These are phyloP conservation scores for Nannoperca australis DNA, from an alignment of 2,797 vertebrate genomes.

Conservation along the genomic window DNA sequence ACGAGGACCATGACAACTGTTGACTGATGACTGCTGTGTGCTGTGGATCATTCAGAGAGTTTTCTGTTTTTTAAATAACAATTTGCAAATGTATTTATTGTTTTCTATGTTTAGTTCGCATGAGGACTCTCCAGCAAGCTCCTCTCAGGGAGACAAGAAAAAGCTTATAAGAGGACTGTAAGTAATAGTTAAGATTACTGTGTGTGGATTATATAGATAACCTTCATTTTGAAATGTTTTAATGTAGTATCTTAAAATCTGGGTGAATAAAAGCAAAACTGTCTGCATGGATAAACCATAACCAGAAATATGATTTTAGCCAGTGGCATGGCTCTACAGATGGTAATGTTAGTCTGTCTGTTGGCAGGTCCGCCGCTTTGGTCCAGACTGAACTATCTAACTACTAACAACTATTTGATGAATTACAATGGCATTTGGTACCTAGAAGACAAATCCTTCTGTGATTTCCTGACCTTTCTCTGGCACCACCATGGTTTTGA, in stretches of 20 bases:
- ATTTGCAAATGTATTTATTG: neutral
- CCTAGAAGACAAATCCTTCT: neutral
- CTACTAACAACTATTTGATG: neutral
- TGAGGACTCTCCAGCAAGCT: neutral
- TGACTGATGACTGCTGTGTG: too few relatives aligned
- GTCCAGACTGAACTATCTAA: neutral
- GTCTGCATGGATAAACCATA: neutral
- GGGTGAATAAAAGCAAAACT: neutral
- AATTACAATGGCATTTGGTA: neutral
- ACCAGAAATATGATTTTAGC: neutral
- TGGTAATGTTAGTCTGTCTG: neutral
- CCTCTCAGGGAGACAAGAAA: neutral
- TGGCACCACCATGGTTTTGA: neutral
- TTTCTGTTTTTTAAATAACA: neutral
- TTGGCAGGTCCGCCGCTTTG: neutral
- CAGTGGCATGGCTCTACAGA: neutral
- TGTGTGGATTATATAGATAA: neutral
- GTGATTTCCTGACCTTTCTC: neutral
- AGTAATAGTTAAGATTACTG: neutral
- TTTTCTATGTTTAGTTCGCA: neutral
- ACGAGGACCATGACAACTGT: neutral
- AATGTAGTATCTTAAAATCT: neutral
- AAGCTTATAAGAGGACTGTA: neutral
- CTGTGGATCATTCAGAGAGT: neutral
- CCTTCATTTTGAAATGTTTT: neutral